Evolutionary conservation across 2,797 vertebrate species (phyloP).

Genomic region (Peromyscus melanophrys): DNA sequence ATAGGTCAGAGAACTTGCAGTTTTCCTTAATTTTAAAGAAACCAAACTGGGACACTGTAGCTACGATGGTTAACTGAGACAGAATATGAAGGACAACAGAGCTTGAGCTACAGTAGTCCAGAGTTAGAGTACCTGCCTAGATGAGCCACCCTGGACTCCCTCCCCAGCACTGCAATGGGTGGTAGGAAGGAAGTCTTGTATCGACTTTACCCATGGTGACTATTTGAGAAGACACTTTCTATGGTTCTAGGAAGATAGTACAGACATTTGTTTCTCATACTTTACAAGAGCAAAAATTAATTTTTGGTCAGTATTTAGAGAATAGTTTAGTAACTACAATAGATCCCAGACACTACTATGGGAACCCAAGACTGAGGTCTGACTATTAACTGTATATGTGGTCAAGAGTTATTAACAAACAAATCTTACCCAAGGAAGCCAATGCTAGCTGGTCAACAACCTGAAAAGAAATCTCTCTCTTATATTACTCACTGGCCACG

Average conservation of each 20-base stretch:
- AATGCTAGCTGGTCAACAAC: background rate
- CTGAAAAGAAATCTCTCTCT: background rate
- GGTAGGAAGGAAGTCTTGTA: too few relatives aligned
- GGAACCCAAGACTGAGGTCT: background rate
- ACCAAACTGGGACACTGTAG: background rate
- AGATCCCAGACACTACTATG: background rate
- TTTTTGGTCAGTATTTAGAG: background rate
- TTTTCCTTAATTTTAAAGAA: slow-evolving; percentile 40
- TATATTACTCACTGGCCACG: background rate
- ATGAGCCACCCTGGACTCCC: background rate
- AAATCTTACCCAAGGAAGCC: background rate
- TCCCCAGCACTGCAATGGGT: background rate
- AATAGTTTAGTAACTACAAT: background rate
- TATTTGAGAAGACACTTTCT: background rate
- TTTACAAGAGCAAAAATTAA: slow-evolving; percentile 49
- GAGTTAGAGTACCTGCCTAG: background rate
- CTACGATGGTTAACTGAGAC: background rate
- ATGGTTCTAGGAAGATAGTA: background rate
- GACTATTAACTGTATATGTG: background rate
- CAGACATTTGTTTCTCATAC: slow-evolving; percentile 1
- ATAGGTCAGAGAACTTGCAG: background rate
- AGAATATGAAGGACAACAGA: background rate
- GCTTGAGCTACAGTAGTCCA: background rate
- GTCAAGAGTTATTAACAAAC: background rate
- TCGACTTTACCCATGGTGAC: background rate